Evolutionary conservation across 2,888 invertebrate species (phyloP), one percentile per base, ranked within the genome.

Genomic region (Cantharis rustica): DNA sequence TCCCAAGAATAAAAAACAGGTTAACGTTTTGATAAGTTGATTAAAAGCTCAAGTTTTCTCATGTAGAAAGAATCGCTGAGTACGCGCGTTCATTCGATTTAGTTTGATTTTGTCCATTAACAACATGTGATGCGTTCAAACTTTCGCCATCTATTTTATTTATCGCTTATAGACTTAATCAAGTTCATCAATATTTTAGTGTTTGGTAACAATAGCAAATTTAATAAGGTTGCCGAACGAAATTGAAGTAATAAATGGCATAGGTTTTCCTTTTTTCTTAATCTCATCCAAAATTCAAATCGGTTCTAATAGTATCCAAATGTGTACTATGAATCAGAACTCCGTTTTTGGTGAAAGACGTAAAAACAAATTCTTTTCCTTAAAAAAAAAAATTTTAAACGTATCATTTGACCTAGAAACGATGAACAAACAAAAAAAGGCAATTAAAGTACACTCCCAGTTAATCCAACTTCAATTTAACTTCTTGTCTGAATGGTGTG

Each of bases 401-500:
- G 47, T n/a, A 47, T 47, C 47, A n/a, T n/a, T 47, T 47, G 47
- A 47, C 47, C 47, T 47, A 47, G 47, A 47, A 47, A 47, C 47
- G 47, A 47, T 47, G 47, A 47, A 47, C 64, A 66, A 66, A 66
- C 64, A 66, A 66, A 66, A 17, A 31, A 62, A 61, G 26, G 69
- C 66, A 74, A 68, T 73, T 74, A 74, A 74, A 74, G 70, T 61
- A 66, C 64, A 66, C 64, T 66, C 64, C 68, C 68, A 16, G 64
- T 61, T 71, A 77, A 75, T 77, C 73, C 69, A 77, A 72, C 75
- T 78, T 72, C 62, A 64, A 73, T 73, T 75, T 79, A 79, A 76
- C 76, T 74, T 76, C 79, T 79, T 79, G 79, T 74, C 69, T 73
- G 72, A 77, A 77, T 72, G 73, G 76, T 74, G 76, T 74, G 76